These are phyloP conservation scores for Phasianus colchicus DNA, from an alignment of 2,113 vertebrate species.

Conservation along the genomic window DNA sequence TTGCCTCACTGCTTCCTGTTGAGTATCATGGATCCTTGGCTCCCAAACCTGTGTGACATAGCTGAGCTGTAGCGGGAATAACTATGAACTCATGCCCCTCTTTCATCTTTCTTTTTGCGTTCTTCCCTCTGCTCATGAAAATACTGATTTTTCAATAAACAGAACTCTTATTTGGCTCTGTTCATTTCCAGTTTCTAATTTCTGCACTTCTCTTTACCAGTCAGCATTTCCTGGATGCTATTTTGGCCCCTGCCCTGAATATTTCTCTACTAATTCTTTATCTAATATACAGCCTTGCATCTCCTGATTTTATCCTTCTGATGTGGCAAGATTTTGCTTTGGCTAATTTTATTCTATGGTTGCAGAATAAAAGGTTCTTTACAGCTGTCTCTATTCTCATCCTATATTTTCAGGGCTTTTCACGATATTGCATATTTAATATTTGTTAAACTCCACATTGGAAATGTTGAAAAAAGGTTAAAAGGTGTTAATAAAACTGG, in stretches of 20 bases:
- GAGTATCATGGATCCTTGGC: background rate
- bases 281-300: background rate
- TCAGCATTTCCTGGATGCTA: background rate
- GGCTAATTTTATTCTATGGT: background rate
- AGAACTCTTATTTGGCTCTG: background rate
- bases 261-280: background rate
- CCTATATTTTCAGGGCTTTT: conserved; percentile 5
- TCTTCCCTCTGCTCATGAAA: background rate
- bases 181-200: background rate
- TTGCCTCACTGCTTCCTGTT: background rate
- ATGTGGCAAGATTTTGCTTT: background rate
- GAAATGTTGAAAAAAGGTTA: conserved; percentile 60
- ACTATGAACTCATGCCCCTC: background rate
- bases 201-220: background rate
- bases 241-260: background rate
- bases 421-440: conserved; percentile 51
- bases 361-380: background rate
- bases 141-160: background rate
- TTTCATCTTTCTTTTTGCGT: background rate
- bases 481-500: conserved; percentile 58
- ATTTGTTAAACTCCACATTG: conserved; percentile 43
- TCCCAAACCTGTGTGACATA: background rate
- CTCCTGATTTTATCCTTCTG: background rate
- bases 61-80: background rate
- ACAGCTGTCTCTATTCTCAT: background rate